A percentile compares a stretch with the other conserved stretches of the same genome.
phyloP scores from a whole-genome alignment of 2,113 vertebrate species.

The Sander lucioperca region DNA sequence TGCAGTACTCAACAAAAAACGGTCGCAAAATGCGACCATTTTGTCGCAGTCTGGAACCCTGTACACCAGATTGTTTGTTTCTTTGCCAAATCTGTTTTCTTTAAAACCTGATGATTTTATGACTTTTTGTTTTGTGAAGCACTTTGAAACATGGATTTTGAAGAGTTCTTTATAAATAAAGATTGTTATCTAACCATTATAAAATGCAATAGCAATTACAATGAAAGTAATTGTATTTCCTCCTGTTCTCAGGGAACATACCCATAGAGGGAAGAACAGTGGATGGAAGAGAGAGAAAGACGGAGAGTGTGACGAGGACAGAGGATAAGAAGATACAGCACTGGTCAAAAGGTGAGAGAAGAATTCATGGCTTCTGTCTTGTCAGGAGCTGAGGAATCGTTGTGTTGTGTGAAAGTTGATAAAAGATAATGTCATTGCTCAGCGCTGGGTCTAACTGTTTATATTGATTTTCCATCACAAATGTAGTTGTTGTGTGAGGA shows the following conservation, averaged over 20 bases:
- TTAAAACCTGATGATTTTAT: no score
- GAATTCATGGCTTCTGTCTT: neutral
- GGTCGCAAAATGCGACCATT: no score
- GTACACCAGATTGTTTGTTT: no score
- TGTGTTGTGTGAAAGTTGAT: neutral
- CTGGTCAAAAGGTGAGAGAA: conserved; percentile 91
- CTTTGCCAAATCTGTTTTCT: no score
- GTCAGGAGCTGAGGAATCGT: no score
- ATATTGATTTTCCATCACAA: conserved; percentile 15
- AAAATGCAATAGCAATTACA: neutral
- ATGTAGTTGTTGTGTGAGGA: neutral
- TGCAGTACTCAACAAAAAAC: no score
- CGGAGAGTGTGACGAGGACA: conserved; percentile 92
- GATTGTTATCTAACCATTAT: no score
- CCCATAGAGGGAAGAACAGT: conserved; percentile 92
- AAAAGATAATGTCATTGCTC: neutral
- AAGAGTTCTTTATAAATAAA: no score
- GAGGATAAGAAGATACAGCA: conserved; percentile 91
- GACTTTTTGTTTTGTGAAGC: no score
- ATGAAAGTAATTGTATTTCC: neutral
- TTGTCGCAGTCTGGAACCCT: no score
- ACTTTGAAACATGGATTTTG: no score
- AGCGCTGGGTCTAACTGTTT: neutral
- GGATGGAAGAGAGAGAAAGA: conserved; percentile 95
- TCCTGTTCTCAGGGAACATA: conserved; percentile 84